phyloP scores from a whole-genome alignment of 1,140 invertebrate genomes.

The Saccostrea echinata region DNA sequence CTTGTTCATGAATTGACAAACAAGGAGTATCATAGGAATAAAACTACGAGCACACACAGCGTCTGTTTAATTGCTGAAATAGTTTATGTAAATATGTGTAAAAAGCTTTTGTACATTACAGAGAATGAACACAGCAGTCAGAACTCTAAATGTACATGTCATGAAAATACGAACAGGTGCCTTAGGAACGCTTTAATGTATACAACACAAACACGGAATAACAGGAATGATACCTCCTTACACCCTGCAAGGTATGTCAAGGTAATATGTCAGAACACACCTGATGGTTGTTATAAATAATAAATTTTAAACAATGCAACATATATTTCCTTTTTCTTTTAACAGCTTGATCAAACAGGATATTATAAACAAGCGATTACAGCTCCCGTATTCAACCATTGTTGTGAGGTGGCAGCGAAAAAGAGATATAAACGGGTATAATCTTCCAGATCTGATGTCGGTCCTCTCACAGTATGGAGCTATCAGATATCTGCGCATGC shows the following conservation, averaged over 20 bases:
- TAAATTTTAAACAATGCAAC: no score
- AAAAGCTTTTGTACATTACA: no score
- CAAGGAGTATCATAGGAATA: no score
- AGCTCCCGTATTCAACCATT: slow-evolving; percentile 44
- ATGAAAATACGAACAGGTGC: background rate
- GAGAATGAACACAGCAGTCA: background rate
- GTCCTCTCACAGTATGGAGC: slow-evolving; percentile 47
- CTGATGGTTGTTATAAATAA: no score
- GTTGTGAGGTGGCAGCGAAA: slow-evolving; percentile 52
- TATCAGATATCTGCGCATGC: slow-evolving; percentile 45
- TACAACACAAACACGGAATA: background rate
- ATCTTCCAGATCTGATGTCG: background rate
- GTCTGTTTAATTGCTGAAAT: no score
- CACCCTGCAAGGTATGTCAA: background rate
- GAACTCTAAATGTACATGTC: background rate
- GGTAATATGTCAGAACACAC: background rate
- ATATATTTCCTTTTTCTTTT: background rate
- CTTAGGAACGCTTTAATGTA: background rate
- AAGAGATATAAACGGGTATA: slow-evolving; percentile 5
- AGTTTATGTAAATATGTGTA: no score
- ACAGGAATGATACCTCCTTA: background rate
- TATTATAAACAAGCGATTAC: slow-evolving; percentile 41
- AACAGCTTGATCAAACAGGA: background rate
- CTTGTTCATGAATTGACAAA: no score
- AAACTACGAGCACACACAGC: no score